phyloP scores from a whole-genome alignment of 2,113 vertebrate species.

The Oxyruncus cristatus region DNA sequence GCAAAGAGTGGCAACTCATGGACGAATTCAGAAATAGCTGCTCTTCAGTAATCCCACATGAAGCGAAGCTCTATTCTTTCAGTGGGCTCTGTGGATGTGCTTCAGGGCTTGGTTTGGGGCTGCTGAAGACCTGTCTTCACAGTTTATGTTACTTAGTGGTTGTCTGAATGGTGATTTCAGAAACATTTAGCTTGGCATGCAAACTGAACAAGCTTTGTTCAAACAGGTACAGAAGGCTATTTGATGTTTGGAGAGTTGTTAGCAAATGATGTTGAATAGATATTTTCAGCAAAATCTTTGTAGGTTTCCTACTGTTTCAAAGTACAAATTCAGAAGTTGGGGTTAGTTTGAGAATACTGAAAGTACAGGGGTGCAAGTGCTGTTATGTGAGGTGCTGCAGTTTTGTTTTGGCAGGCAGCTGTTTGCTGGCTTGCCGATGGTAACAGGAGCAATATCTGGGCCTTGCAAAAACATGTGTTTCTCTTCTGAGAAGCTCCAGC shows the following conservation, averaged over 20 bases:
- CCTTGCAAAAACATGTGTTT: neutral
- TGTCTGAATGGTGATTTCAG: constrained; percentile 3
- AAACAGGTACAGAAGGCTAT: constrained; percentile 14
- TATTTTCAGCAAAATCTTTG: neutral
- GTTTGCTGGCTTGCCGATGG: neutral
- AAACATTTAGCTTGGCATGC: constrained; percentile 21
- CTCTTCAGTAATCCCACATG: neutral
- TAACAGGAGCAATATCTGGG: neutral
- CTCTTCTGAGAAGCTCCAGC: neutral
- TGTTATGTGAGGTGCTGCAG: neutral
- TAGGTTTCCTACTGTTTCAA: neutral
- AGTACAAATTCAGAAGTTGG: neutral
- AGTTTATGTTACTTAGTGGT: neutral
- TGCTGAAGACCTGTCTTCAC: neutral
- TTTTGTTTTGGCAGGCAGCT: neutral
- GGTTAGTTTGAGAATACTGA: neutral
- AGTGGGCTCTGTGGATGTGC: neutral
- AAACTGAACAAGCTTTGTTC: constrained; percentile 6
- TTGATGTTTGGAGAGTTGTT: neutral
- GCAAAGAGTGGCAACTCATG: neutral
- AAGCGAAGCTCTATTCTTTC: neutral
- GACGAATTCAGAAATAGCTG: constrained; percentile 1
- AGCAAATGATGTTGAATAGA: neutral
- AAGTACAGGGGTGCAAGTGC: neutral
- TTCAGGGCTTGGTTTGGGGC: neutral